Conservation (phyloP, 2,888 invertebrate genomes). For the Heterodera filipjevi region DNA sequence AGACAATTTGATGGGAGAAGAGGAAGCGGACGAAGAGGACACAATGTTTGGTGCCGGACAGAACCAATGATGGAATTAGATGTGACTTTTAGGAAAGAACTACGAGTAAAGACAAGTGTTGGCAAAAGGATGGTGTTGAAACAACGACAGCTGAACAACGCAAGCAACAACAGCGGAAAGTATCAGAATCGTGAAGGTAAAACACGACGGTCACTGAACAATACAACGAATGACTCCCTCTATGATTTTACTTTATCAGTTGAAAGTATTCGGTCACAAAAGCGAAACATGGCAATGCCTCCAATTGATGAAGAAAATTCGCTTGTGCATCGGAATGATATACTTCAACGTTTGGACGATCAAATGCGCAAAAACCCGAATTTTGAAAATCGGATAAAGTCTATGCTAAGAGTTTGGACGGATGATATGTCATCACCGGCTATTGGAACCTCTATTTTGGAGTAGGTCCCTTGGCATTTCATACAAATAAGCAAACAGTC, state of each 20-base stretch:
- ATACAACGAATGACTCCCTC: background rate
- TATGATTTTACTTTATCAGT: too few relatives aligned
- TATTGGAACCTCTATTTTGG: conserved; percentile 8
- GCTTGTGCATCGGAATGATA: conserved; percentile 17
- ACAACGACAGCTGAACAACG: conserved; percentile 2
- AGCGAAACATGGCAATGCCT: background rate
- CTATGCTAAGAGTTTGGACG: conserved; percentile 23
- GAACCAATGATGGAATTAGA: background rate
- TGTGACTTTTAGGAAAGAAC: background rate
- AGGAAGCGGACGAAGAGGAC: background rate
- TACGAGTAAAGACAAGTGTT: background rate
- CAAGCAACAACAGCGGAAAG: background rate
- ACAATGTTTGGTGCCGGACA: background rate
- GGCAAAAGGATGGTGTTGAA: background rate
- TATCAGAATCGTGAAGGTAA: background rate
- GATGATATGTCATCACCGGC: conserved; percentile 14
- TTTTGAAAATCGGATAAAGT: conserved; percentile 20
- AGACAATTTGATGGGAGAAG: background rate
- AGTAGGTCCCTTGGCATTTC: background rate
- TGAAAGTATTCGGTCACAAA: background rate
- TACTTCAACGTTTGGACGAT: conserved; percentile 20
- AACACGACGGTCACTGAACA: background rate
- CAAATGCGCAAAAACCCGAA: conserved; percentile 17
- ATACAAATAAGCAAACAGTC: too few relatives aligned
- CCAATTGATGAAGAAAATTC: background rate